Evolutionary conservation across 2,888 invertebrate species (phyloP).

Genomic region (Dicyrtoma fusca): DNA sequence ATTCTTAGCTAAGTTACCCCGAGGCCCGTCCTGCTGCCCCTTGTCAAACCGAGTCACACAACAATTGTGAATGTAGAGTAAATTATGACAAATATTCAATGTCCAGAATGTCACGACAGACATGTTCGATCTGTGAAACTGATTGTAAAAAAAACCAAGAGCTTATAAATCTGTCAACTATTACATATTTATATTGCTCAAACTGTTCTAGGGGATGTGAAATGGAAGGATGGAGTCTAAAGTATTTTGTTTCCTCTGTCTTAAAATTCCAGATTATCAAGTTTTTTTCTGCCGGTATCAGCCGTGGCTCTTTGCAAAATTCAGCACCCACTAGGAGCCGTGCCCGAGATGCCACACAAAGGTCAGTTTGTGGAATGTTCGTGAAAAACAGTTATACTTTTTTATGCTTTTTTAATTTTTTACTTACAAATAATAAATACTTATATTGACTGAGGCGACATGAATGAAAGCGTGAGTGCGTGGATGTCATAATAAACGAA

Average conservation of each 20-base stretch:
- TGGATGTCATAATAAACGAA: background rate
- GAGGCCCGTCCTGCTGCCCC: background rate
- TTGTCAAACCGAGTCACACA: constrained; percentile 23
- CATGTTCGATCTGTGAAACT: background rate
- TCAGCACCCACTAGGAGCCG: constrained; percentile 56
- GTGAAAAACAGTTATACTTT: constrained; percentile 43
- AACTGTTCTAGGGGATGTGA: background rate
- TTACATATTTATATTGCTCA: too few species aligned
- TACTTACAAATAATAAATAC: background rate
- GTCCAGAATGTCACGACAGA: constrained; percentile 33
- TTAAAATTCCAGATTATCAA: constrained; percentile 4
- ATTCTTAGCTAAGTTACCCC: constrained; percentile 7
- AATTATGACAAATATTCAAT: constrained; percentile 41
- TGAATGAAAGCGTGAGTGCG: background rate
- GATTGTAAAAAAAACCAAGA: background rate
- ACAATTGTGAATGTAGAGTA: constrained; percentile 31
- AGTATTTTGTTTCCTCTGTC: background rate
- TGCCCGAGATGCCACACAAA: constrained; percentile 77
- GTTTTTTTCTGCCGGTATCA: constrained; percentile 25
- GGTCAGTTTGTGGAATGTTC: constrained; percentile 64
- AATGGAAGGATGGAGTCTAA: background rate
- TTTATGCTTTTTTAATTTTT: constrained; percentile 23
- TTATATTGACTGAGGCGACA: too few species aligned
- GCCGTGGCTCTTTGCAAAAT: constrained; percentile 57
- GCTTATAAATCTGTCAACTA: too few species aligned